Percentiles rank a stretch among this genome's conserved stretches.
These are phyloP conservation scores for Rhopalosiphum padi DNA, from an alignment of 1,140 invertebrate genomes.

Conservation along the genomic window DNA sequence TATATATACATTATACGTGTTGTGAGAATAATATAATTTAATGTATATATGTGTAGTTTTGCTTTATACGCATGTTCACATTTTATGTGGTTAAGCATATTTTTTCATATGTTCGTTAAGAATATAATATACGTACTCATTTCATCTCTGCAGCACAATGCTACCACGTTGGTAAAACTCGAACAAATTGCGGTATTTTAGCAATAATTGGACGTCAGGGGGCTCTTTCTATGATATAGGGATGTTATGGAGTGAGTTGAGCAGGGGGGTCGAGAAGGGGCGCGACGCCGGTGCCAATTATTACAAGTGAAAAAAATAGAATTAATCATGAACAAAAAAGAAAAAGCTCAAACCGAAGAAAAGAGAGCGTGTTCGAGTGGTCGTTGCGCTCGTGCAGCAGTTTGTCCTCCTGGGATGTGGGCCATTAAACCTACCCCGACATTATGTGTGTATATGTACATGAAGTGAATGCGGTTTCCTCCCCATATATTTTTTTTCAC, in stretches of 20 bases:
- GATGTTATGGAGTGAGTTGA: not conserved
- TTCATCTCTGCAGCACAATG: not conserved
- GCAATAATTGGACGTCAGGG: constrained; percentile 37
- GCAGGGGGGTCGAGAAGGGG: no score
- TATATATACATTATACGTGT: not conserved
- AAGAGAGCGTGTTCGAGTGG: constrained; percentile 46
- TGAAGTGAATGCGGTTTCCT: constrained; percentile 27
- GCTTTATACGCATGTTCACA: not conserved
- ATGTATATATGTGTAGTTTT: not conserved
- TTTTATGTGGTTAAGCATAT: not conserved
- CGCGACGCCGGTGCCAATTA: constrained; percentile 32
- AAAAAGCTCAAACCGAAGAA: constrained; percentile 14
- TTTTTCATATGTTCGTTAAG: not conserved
- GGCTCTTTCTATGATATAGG: not conserved
- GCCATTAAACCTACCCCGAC: constrained; percentile 49
- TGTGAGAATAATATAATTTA: not conserved
- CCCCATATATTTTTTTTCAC: not conserved
- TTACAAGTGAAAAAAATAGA: constrained; percentile 38
- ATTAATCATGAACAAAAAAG: not conserved
- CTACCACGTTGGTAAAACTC: not conserved
- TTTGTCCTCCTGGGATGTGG: constrained; percentile 52
- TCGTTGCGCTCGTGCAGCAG: constrained; percentile 8
- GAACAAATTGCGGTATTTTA: constrained; percentile 28
- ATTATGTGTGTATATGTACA: not conserved
- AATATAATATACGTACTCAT: not conserved